These are phyloP conservation scores for Oncorhynchus gorbuscha DNA, from an alignment of 2,113 vertebrate species.

Conservation along the genomic window DNA sequence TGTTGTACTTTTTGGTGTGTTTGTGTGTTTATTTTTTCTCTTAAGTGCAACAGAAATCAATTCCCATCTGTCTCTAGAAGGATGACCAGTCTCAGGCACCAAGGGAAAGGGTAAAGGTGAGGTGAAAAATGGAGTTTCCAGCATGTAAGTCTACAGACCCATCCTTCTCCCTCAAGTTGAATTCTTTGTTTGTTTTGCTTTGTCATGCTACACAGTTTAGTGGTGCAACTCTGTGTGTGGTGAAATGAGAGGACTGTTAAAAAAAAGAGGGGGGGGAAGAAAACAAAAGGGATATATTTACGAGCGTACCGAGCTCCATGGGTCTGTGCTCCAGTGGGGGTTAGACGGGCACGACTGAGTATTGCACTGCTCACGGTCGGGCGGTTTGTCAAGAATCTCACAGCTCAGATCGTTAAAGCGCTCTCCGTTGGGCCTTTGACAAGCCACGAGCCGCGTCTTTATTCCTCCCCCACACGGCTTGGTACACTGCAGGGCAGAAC, in stretches of 20 bases:
- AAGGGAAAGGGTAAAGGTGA: slow-evolving; percentile 40
- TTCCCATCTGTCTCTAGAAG: slow-evolving; percentile 49
- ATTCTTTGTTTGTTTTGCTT: not conserved
- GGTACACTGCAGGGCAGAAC: slow-evolving; percentile 77
- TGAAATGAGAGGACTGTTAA: slow-evolving; percentile 32
- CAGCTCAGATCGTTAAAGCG: slow-evolving; percentile 95
- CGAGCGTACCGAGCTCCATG: slow-evolving; percentile 97
- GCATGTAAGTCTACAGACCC: slow-evolving; percentile 29
- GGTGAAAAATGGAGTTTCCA: slow-evolving; percentile 34
- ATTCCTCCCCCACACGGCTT: slow-evolving; percentile 91
- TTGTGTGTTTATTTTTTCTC: slow-evolving; percentile 20
- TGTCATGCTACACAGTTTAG: slow-evolving; percentile 10
- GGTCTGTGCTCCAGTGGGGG: slow-evolving; percentile 88
- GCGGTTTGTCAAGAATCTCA: slow-evolving; percentile 95
- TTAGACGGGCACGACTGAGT: slow-evolving; percentile 85
- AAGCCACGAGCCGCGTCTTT: slow-evolving; percentile 90
- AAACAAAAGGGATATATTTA: slow-evolving; percentile 68
- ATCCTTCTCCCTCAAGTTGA: slow-evolving; percentile 25
- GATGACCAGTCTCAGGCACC: slow-evolving; percentile 40
- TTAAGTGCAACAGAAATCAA: slow-evolving; percentile 50
- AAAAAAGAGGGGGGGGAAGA: not conserved
- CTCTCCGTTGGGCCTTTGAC: slow-evolving; percentile 90
- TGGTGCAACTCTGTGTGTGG: slow-evolving; percentile 5
- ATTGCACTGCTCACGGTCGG: slow-evolving; percentile 96
- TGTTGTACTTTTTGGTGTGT: slow-evolving; percentile 34